phyloP scores from a whole-genome alignment of 2,888 invertebrate genomes.

The Tenthredo livida region DNA sequence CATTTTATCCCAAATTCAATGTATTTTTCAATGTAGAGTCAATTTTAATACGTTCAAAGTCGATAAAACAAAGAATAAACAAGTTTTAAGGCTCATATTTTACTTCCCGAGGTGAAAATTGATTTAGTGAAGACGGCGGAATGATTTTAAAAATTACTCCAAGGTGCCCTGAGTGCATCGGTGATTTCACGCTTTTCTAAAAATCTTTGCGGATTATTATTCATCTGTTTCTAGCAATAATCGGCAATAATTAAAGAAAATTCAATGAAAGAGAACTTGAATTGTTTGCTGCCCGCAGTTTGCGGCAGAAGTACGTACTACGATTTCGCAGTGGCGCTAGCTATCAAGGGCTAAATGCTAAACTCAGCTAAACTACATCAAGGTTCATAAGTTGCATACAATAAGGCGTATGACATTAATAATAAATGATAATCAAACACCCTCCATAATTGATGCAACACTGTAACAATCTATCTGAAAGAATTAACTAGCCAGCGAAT shows the following conservation, averaged over 20 bases:
- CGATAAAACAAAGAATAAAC: not conserved
- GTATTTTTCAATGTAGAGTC: not conserved
- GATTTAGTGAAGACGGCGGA: not conserved
- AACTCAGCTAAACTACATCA: no score
- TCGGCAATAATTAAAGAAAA: not conserved
- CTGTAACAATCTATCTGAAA: no score
- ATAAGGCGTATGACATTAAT: no score
- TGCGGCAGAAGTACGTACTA: not conserved
- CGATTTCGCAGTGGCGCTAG: no score
- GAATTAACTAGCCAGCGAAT: no score
- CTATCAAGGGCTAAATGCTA: no score
- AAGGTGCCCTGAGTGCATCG: not conserved
- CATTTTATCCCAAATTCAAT: not conserved
- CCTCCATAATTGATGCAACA: no score
- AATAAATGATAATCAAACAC: no score
- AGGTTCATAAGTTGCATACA: no score
- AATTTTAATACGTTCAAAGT: not conserved
- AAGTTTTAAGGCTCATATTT: not conserved
- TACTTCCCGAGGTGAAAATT: not conserved
- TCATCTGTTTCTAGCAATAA: not conserved
- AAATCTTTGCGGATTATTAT: not conserved
- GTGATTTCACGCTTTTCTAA: not conserved
- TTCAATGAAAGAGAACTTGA: not conserved
- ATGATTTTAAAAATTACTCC: not conserved
- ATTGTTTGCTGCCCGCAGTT: not conserved